phyloP scores from a whole-genome alignment of 2,888 invertebrate species.

The Euplagia quadripunctaria region DNA sequence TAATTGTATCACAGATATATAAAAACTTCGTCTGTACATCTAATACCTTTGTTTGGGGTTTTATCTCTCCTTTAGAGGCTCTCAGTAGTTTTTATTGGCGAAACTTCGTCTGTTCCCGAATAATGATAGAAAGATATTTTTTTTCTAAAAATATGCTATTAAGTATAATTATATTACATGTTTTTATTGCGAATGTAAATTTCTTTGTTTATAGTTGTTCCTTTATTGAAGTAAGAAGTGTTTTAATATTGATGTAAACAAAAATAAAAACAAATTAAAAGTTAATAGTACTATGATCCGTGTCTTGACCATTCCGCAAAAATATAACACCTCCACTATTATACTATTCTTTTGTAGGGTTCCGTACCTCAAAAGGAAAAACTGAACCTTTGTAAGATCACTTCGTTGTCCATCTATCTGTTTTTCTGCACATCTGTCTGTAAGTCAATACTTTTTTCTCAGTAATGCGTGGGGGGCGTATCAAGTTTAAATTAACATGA shows the following conservation, averaged over 20 bases:
- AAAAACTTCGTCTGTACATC: constrained; percentile 65
- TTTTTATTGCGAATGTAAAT: constrained; percentile 36
- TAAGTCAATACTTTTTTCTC: no score
- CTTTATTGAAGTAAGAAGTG: neutral
- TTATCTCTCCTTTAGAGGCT: constrained; percentile 68
- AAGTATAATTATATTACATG: constrained; percentile 36
- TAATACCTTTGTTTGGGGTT: constrained; percentile 71
- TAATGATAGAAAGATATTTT: constrained; percentile 68
- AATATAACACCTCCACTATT: neutral
- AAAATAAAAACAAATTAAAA: neutral
- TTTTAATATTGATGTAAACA: neutral
- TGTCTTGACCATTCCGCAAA: neutral
- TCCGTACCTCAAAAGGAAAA: no score
- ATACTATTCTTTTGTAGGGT: neutral
- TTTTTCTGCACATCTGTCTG: no score
- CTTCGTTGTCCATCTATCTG: no score
- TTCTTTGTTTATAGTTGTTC: constrained; percentile 8
- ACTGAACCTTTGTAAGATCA: no score
- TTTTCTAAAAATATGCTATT: constrained; percentile 41
- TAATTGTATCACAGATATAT: constrained; percentile 64
- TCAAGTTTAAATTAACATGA: no score
- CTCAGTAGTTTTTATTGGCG: constrained; percentile 75
- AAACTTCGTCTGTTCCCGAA: constrained; percentile 66
- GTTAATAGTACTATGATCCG: neutral
- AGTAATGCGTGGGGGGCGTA: no score